Percentiles rank a stretch among this genome's conserved stretches.
These are phyloP conservation scores for Dufourea novaeangliae DNA, from an alignment of 1,140 invertebrate species.

Conservation along the genomic window DNA sequence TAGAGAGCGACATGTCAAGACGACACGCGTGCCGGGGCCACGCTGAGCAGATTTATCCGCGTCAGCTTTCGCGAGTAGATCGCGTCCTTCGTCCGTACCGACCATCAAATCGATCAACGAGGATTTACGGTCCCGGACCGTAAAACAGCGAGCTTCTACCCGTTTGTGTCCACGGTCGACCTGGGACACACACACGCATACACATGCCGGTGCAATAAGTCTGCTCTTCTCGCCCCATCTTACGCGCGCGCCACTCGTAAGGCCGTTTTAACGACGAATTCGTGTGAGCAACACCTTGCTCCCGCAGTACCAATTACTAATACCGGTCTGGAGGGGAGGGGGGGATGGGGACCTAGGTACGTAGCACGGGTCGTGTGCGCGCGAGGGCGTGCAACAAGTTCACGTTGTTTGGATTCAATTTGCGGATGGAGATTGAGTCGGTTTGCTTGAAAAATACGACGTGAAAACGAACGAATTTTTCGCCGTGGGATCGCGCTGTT, in stretches of 20 bases:
- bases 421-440: neutral
- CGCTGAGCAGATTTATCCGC: too few species aligned
- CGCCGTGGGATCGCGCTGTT: too few species aligned
- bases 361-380: conserved; percentile 15
- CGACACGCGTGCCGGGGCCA: too few species aligned
- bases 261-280: conserved; percentile 1
- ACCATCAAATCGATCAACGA: conserved; percentile 17
- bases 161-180: conserved; percentile 25
- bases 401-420: neutral
- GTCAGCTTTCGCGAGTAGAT: neutral
- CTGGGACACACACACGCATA: conserved; percentile 39
- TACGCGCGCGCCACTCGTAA: conserved; percentile 15
- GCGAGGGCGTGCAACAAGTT: conserved; percentile 50
- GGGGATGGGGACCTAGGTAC: neutral
- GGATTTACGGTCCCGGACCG: conserved; percentile 5
- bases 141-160: conserved; percentile 32
- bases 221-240: conserved; percentile 42
- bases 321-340: too few species aligned
- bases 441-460: neutral
- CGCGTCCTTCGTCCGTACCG: neutral
- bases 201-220: conserved; percentile 58
- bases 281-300: neutral
- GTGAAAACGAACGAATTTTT: too few species aligned
- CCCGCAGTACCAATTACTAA: neutral
- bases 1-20: too few species aligned